Conservation (phyloP, 1,140 invertebrate species). For the Kradibia gibbosae region DNA sequence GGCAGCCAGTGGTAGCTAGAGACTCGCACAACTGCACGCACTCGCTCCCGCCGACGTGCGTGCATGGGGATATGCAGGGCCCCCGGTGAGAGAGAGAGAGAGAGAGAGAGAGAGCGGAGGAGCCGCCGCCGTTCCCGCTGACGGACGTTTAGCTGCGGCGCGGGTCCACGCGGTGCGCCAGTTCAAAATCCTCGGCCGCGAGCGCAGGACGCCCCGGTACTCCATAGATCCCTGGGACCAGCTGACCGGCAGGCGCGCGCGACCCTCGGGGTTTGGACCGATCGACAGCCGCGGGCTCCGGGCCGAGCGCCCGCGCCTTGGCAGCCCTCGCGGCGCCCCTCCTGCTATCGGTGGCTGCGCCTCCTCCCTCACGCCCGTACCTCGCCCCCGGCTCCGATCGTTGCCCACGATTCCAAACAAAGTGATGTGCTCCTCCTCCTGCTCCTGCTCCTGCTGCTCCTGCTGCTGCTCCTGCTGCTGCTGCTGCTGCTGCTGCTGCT, state of each 20-base stretch:
- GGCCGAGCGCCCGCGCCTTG: neutral
- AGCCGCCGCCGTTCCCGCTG: conserved; percentile 23
- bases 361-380: no score
- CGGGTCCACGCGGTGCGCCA: conserved; percentile 45
- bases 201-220: conserved; percentile 52
- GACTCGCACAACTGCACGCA: neutral
- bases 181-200: conserved; percentile 57
- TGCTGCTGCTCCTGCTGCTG: no score
- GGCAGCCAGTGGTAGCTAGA: neutral
- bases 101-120: neutral
- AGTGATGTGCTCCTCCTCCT: conserved; percentile 24
- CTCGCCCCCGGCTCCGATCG: neutral
- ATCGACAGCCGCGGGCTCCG: neutral
- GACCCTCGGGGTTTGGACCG: neutral
- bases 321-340: no score
- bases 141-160: conserved; percentile 10
- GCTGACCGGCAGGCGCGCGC: neutral
- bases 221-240: conserved; percentile 2
- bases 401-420: neutral
- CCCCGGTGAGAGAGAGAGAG: conserved; percentile 19
- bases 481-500: no score
- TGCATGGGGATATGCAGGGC: conserved; percentile 26
- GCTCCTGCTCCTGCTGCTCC: no score
- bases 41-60: conserved; percentile 3
- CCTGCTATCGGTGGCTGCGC: no score